Evolutionary conservation across 2,888 invertebrate species (phyloP).

Genomic region (Ceraclea dissimilis): DNA sequence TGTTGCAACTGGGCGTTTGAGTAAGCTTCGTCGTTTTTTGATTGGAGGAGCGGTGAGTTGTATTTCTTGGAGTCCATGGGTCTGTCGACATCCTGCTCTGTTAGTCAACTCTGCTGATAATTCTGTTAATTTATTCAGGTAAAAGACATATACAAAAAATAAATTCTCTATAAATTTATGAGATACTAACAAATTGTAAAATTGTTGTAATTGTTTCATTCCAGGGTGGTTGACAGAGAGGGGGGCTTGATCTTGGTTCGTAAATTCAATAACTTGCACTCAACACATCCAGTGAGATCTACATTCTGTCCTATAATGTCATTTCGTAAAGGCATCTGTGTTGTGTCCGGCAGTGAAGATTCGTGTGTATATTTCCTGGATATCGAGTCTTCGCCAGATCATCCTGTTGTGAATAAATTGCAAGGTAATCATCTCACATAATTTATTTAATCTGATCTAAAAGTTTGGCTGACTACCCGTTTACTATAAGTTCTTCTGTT

Average conservation of each 20-base stretch:
- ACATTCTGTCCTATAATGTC: slow-evolving; percentile 84
- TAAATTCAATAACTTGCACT: slow-evolving; percentile 58
- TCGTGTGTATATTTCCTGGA: slow-evolving; percentile 72
- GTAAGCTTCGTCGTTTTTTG: slow-evolving; percentile 57
- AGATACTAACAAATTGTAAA: too few relatives aligned
- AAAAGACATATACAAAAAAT: too few relatives aligned
- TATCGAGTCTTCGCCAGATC: slow-evolving; percentile 52
- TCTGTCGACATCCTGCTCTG: slow-evolving; percentile 71
- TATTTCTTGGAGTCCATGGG: slow-evolving; percentile 74
- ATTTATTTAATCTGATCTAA: too few relatives aligned
- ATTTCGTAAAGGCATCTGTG: slow-evolving; percentile 72
- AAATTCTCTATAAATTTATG: too few relatives aligned
- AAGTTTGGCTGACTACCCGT: too few relatives aligned
- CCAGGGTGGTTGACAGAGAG: slow-evolving; percentile 57
- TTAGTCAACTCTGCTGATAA: slow-evolving; percentile 73
- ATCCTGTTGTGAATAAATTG: slow-evolving; percentile 51
- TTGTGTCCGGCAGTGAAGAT: slow-evolving; percentile 74
- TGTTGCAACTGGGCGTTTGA: slow-evolving; percentile 57
- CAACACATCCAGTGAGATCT: slow-evolving; percentile 54
- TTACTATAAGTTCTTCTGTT: too few relatives aligned
- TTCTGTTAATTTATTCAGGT: slow-evolving; percentile 60
- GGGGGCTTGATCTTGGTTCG: slow-evolving; percentile 58
- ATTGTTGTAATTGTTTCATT: slow-evolving; percentile 24
- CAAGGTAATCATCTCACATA: slow-evolving; percentile 37
- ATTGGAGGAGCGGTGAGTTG: slow-evolving; percentile 63